Conservation (phyloP, 2,797 vertebrate genomes). For the Dipus sagitta region DNA sequence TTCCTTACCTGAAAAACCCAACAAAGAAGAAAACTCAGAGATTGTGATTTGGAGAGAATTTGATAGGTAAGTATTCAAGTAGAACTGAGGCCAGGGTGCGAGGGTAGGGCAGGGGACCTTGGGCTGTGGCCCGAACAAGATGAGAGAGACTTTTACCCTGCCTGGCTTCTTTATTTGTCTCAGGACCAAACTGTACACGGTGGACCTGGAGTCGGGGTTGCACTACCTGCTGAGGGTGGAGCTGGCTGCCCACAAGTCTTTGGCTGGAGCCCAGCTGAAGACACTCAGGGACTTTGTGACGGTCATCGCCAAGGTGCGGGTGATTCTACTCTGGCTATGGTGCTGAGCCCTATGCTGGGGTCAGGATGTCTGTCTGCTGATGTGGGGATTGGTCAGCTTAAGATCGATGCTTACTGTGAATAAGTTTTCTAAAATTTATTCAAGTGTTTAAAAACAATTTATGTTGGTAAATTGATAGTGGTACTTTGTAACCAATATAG, state of each 20-base stretch:
- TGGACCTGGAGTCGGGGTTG: conserved; percentile 95
- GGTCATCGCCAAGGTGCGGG: conserved; percentile 93
- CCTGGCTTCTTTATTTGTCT: not conserved
- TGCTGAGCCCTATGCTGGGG: too few species aligned
- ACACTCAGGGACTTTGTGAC: conserved; percentile 94
- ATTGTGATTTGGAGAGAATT: conserved; percentile 90
- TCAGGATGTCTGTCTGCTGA: too few species aligned
- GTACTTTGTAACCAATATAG: too few species aligned
- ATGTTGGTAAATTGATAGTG: fast-evolving
- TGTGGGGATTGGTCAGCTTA: not conserved
- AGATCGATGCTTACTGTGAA: not conserved
- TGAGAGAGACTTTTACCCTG: too few species aligned
- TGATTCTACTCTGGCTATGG: not conserved
- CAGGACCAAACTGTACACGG: conserved; percentile 93
- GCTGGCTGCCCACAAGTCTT: conserved; percentile 91
- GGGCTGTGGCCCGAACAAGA: not conserved
- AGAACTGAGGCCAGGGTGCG: not conserved
- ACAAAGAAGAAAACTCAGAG: conserved; percentile 68
- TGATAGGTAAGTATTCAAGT: conserved; percentile 89
- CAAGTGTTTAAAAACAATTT: not conserved
- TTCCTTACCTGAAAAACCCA: conserved; percentile 76
- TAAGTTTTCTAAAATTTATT: not conserved
- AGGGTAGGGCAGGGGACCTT: too few species aligned
- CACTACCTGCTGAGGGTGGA: conserved; percentile 96
- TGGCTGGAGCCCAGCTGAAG: conserved; percentile 93